Base-by-base conservation (phyloP, 2,888 invertebrate genomes). In the Theretra japonica region DNA sequence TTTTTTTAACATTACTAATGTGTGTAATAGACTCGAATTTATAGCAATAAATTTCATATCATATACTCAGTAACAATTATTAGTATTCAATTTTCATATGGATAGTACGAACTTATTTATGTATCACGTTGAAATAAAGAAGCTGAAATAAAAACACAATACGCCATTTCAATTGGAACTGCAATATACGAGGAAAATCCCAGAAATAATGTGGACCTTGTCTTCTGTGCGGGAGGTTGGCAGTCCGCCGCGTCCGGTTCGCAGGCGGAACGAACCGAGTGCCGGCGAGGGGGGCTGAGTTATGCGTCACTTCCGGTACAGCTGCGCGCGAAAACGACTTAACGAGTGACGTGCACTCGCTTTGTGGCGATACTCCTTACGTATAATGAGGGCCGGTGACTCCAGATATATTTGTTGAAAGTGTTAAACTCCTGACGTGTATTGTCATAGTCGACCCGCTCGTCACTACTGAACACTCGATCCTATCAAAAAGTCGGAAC, bases 281-380 rank as follows among this genome's bases (percentile, higher is more conserved):
- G 23, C 25, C 19, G 30, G 4, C 8, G 30, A n/a, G 62, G 30
- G 60, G 33, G 33, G 62, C 2, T n/a, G 62, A 33, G 21, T 33
- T 62, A 62, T 62, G 62, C 33, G 62, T 62, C 62, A 62, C 62
- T 62, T 62, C 62, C 62, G 19, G 6, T 62, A 30, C n/a, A 62
- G 62, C 11, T n/a, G 8, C 62, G 62, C n/a, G 33, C 62, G 62
- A 62, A 30, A 62, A 30, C 11, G 62, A 33, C 62, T 62, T 62
- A n/a, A 62, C 33, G n/a, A 21, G 15, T 62, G 41, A 41, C 41
- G 41, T 23, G 62, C 62, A 41, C 62, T 65, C 41, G 62, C 21
- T 65, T 65, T 41, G 62, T 21, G 41, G 50, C 30, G 48, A 41
- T 28, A 30, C 11, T 69, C 57, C 6, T 56, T 57, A 19, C 28